Conservation (phyloP, 2,888 invertebrate species). For the Harmothoe impar region DNA sequence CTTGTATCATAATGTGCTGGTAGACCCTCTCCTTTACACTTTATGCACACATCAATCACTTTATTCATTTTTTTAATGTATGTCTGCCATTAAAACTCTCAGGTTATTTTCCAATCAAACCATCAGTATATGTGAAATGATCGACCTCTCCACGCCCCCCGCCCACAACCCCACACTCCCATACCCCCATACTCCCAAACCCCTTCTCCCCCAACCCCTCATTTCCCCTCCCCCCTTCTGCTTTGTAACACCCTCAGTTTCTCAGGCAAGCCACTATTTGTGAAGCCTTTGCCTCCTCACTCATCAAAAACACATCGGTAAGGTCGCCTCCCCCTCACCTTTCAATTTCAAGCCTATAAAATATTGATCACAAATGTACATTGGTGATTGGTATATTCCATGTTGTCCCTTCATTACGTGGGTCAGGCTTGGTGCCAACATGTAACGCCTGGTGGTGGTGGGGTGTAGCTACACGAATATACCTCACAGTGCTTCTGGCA, state of each 20-base stretch:
- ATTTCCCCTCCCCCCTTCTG: neutral
- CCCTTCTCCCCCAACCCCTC: neutral
- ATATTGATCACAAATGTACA: slow-evolving; percentile 36
- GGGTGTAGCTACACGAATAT: neutral
- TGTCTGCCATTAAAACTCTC: no score
- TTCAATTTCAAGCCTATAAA: slow-evolving; percentile 34
- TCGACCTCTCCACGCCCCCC: no score
- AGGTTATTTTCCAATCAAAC: no score
- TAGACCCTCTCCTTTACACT: no score
- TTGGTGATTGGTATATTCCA: slow-evolving; percentile 36
- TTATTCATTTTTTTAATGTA: no score
- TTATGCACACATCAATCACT: no score
- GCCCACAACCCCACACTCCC: neutral
- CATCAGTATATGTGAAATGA: no score
- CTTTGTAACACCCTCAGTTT: neutral
- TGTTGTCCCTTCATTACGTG: neutral
- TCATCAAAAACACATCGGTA: slow-evolving; percentile 43
- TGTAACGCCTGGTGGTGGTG: neutral
- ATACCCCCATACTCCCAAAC: neutral
- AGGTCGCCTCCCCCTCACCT: slow-evolving; percentile 21
- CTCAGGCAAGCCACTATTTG: slow-evolving; percentile 31
- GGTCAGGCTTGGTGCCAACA: neutral
- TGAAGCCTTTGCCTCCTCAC: slow-evolving; percentile 27
- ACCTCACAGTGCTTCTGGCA: neutral
- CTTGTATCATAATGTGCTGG: no score